Conservation (phyloP, 2,113 vertebrate species). For the Larimichthys crocea region DNA sequence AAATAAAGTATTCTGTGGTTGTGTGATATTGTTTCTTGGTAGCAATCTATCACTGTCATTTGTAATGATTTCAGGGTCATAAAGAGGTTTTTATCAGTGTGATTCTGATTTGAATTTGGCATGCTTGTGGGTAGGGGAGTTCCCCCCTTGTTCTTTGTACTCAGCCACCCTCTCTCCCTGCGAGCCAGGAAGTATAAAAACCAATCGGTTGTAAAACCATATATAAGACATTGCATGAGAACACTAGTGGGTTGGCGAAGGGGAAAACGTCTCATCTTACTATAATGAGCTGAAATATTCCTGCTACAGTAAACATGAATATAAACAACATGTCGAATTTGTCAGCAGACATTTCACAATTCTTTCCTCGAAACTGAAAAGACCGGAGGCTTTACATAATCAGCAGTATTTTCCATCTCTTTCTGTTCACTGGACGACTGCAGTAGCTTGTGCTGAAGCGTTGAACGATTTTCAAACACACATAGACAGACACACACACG, state of each 20-base stretch:
- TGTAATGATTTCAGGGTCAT: slow-evolving; percentile 45
- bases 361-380: not conserved
- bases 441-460: slow-evolving; percentile 15
- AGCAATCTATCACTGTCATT: slow-evolving; percentile 62
- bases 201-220: slow-evolving; percentile 37
- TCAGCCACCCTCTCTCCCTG: slow-evolving; percentile 23
- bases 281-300: slow-evolving; percentile 45
- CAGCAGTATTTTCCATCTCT: slow-evolving; percentile 14
- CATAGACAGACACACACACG: not conserved
- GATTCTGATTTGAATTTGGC: slow-evolving; percentile 54
- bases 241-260: slow-evolving; percentile 10
- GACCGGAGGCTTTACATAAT: slow-evolving; percentile 12
- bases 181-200: slow-evolving; percentile 53
- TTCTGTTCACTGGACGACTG: not conserved
- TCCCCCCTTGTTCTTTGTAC: slow-evolving; percentile 17
- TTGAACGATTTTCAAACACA: slow-evolving; percentile 19
- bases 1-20: slow-evolving; percentile 25
- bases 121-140: slow-evolving; percentile 33
- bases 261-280: slow-evolving; percentile 30
- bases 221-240: slow-evolving; percentile 24
- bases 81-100: slow-evolving; percentile 55
- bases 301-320: slow-evolving; percentile 57
- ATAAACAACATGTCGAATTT: slow-evolving; percentile 53
- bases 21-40: slow-evolving; percentile 36
- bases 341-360: slow-evolving; percentile 48